Evolutionary conservation across 2,888 invertebrate species (phyloP).

Genomic region (Noctua janthina): DNA sequence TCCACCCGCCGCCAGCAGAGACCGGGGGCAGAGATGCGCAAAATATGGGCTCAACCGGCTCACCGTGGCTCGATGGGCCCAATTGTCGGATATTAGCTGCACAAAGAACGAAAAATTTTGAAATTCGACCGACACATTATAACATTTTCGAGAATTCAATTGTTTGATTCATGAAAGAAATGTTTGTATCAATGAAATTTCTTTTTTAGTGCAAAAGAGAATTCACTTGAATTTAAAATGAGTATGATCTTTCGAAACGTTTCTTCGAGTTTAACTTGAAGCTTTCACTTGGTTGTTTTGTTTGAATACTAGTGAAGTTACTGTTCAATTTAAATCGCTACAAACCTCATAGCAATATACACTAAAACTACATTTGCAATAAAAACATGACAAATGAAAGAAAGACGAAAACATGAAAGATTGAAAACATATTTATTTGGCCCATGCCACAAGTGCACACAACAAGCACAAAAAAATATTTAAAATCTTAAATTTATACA

Average conservation of each 20-base stretch:
- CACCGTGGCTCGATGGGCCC: constrained; percentile 57
- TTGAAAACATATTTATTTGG: no score
- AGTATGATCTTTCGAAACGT: neutral
- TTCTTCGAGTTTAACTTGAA: neutral
- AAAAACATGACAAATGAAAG: neutral
- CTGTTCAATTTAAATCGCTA: no score
- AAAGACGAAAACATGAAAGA: no score
- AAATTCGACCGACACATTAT: constrained; percentile 43
- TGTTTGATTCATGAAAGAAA: constrained; percentile 68
- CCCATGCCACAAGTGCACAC: no score
- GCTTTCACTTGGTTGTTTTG: neutral
- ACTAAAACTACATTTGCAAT: neutral
- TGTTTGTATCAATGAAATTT: constrained; percentile 67
- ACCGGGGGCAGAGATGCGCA: constrained; percentile 81
- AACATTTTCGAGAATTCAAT: constrained; percentile 58
- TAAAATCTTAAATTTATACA: no score
- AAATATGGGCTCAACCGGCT: constrained; percentile 72
- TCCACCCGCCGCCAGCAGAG: constrained; percentile 71
- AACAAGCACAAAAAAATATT: no score
- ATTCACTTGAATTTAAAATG: constrained; percentile 7
- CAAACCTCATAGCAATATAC: neutral
- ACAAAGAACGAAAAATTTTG: constrained; percentile 63
- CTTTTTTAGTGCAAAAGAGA: constrained; percentile 22
- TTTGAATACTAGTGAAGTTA: neutral
- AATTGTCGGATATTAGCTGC: constrained; percentile 68